Evolutionary conservation across 2,888 invertebrate genomes (phyloP), one percentile per base, ranked within the genome.

Genomic region (Bugulina stolonifera): DNA sequence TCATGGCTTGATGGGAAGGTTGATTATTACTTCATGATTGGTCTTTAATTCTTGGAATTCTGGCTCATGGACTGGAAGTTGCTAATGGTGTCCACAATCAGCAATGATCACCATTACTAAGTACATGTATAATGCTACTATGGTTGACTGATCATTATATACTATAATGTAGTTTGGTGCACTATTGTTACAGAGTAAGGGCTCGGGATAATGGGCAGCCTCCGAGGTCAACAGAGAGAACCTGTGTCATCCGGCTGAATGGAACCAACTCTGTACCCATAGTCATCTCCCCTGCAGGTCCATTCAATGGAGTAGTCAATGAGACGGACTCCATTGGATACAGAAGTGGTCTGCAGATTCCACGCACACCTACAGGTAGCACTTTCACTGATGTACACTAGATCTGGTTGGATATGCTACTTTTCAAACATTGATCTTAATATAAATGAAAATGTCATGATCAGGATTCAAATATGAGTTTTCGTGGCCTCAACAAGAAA

Each of bases 361-460:
- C 64, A 3, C 22, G 64, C 25, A 32, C 64, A 32, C 64, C 64
- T 3, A 64, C 18, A 14, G 64, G 64, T 64, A 32, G 27, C 5
- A 43, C n/a, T n/a, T n/a, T n/a, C n/a, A n/a, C n/a, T n/a, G n/a
- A n/a, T n/a, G n/a, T n/a, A n/a, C n/a, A n/a, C n/a, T n/a, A n/a
- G n/a, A n/a, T n/a, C n/a, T n/a, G n/a, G n/a, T n/a, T n/a, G n/a
- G n/a, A n/a, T n/a, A n/a, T n/a, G n/a, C n/a, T n/a, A n/a, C n/a
- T n/a, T n/a, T n/a, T n/a, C n/a, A n/a, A n/a, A n/a, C n/a, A n/a
- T n/a, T n/a, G n/a, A n/a, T n/a, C n/a, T n/a, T n/a, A n/a, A n/a
- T n/a, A n/a, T n/a, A n/a, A n/a, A n/a, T n/a, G 23, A 57, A 57
- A 57, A n/a, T 57, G 57, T 25, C 57, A 57, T 57, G 57, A 57